These are phyloP conservation scores for Amia ocellicauda DNA, from an alignment of 2,113 vertebrate species.

Conservation along the genomic window DNA sequence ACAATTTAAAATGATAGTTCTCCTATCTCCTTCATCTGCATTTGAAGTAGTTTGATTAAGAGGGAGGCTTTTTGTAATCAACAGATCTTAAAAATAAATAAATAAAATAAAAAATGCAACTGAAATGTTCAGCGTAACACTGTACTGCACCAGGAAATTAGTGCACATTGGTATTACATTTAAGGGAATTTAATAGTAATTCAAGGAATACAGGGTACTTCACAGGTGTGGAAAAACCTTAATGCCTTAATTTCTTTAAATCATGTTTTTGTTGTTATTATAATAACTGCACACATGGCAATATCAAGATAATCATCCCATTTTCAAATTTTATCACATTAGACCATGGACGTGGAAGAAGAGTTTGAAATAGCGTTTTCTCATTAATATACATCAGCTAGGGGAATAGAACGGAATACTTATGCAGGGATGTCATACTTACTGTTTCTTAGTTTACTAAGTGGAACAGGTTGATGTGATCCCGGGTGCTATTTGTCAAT, in stretches of 20 bases:
- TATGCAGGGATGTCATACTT: slow-evolving; percentile 80
- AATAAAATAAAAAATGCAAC: background rate
- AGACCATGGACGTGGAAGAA: slow-evolving; percentile 82
- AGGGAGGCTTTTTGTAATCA: slow-evolving; percentile 23
- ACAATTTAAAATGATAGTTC: slow-evolving; percentile 52
- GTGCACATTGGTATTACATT: slow-evolving; percentile 67
- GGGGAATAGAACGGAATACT: slow-evolving; percentile 73
- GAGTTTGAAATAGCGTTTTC: slow-evolving; percentile 74
- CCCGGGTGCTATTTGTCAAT: slow-evolving; percentile 83
- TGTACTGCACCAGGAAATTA: slow-evolving; percentile 69
- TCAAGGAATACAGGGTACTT: slow-evolving; percentile 63
- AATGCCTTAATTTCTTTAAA: slow-evolving; percentile 79
- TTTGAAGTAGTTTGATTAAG: slow-evolving; percentile 52
- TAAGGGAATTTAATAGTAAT: slow-evolving; percentile 80
- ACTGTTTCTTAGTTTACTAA: slow-evolving; percentile 79
- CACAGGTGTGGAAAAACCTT: slow-evolving; percentile 69
- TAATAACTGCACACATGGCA: slow-evolving; percentile 63
- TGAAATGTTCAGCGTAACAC: background rate
- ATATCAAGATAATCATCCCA: slow-evolving; percentile 76
- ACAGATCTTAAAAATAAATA: background rate
- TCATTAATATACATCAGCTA: slow-evolving; percentile 89
- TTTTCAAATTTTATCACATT: slow-evolving; percentile 86
- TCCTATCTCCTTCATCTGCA: slow-evolving; percentile 48
- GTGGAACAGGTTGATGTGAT: slow-evolving; percentile 87
- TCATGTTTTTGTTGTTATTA: too few species aligned